phyloP scores from a whole-genome alignment of 1,140 invertebrate genomes.

The Arion vulgaris region DNA sequence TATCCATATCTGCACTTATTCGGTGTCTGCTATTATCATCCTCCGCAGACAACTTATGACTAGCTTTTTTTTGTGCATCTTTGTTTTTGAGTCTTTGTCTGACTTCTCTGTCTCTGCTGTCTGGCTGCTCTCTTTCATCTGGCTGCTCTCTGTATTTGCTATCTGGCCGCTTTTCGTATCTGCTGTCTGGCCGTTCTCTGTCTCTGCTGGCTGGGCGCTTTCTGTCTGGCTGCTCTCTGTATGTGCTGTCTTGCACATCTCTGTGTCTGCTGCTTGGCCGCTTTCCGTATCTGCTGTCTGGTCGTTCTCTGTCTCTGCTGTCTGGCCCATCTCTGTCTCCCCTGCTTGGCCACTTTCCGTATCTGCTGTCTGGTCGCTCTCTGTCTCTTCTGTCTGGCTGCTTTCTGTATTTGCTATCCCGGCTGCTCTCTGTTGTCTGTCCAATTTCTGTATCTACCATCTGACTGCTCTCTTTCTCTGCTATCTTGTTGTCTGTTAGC shows the following conservation, averaged over 20 bases:
- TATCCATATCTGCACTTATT: neutral
- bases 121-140: neutral
- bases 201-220: neutral
- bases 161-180: neutral
- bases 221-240: neutral
- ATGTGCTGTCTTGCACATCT: neutral
- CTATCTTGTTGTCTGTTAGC: neutral
- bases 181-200: neutral
- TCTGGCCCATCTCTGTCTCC: neutral
- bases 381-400: neutral
- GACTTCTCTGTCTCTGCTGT: neutral
- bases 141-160: neutral
- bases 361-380: neutral
- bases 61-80: neutral
- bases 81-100: neutral
- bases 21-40: neutral
- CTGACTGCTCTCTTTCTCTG: neutral
- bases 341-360: neutral
- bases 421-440: neutral
- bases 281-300: neutral
- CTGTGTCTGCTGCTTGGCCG: no score
- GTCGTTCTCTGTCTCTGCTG: neutral
- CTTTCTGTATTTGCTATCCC: neutral
- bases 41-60: neutral
- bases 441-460: neutral